Evolutionary conservation across 2,888 invertebrate species (phyloP), one percentile per base, ranked within the genome.

Genomic region (Pseudeuparius sepicola): DNA sequence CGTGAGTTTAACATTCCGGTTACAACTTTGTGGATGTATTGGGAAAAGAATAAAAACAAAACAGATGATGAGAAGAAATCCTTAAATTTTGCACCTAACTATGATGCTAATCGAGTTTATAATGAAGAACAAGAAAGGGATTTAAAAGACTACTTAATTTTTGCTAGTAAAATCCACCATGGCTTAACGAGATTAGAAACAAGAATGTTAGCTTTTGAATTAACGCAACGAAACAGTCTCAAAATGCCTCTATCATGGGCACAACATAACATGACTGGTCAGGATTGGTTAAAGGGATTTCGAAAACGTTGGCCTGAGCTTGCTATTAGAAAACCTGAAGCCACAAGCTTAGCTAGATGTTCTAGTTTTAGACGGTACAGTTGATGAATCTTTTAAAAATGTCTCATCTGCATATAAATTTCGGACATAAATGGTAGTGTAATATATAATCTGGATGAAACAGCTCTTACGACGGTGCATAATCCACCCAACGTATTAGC

Each of bases 391-490:
- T 33, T 51, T 46, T 36, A 29, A n/a, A n/a, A n/a, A n/a, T n/a
- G n/a, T n/a, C n/a, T n/a, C n/a, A n/a, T n/a, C n/a, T n/a, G n/a
- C n/a, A n/a, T n/a, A n/a, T n/a, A n/a, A n/a, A n/a, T n/a, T n/a
- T n/a, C n/a, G n/a, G n/a, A n/a, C n/a, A n/a, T n/a, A n/a, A n/a
- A n/a, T n/a, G n/a, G n/a, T n/a, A n/a, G n/a, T n/a, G n/a, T n/a
- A 24, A 49, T 50, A 16, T 48, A 41, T 41, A 52, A 52, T 41
- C 28, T 42, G 29, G 49, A 53, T 31, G 47, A 52, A 31, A 50
- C 45, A 20, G 50, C 49, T 15, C 28, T 49, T 18, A 42, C 45
- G 14, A 53, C 51, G 14, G 52, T 53, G 17, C 49, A n/a, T n/a
- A n/a, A n/a, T n/a, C n/a, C n/a, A n/a, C n/a, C n/a, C n/a, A n/a